Percentiles rank a stretch among this genome's conserved stretches.
phyloP scores from a whole-genome alignment of 2,113 vertebrate species.

The Phalacrocorax carbo region DNA sequence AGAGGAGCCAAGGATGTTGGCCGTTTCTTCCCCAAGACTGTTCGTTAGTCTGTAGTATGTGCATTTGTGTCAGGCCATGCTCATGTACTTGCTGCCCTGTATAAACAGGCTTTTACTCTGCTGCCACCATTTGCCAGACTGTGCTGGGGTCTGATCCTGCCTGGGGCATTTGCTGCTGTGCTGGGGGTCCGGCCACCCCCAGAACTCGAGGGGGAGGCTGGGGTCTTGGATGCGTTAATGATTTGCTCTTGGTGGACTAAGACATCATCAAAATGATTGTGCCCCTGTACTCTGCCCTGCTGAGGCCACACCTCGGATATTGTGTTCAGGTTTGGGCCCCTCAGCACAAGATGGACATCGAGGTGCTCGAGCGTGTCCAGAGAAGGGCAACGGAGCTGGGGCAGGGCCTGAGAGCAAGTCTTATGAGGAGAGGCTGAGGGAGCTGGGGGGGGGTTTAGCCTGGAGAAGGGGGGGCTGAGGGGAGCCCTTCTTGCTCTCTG shows the following conservation, averaged over 20 bases:
- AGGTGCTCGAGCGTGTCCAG: no score
- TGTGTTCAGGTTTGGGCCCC: no score
- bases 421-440: no score
- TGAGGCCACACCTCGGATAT: no score
- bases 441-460: no score
- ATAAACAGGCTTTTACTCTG: not conserved
- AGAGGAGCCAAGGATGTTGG: not conserved
- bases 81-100: not conserved
- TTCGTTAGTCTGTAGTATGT: not conserved
- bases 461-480: no score
- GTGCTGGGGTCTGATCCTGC: not conserved
- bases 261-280: not conserved
- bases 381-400: no score
- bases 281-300: no score
- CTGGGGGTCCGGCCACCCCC: not conserved
- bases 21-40: not conserved
- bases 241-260: not conserved
- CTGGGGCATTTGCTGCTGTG: not conserved
- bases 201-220: fast-evolving
- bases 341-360: no score
- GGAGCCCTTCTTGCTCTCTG: no score
- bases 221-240: fast-evolving
- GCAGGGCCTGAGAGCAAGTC: no score
- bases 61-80: not conserved
- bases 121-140: not conserved